phyloP scores from a whole-genome alignment of 2,113 vertebrate genomes.

The Periophthalmus modestus region DNA sequence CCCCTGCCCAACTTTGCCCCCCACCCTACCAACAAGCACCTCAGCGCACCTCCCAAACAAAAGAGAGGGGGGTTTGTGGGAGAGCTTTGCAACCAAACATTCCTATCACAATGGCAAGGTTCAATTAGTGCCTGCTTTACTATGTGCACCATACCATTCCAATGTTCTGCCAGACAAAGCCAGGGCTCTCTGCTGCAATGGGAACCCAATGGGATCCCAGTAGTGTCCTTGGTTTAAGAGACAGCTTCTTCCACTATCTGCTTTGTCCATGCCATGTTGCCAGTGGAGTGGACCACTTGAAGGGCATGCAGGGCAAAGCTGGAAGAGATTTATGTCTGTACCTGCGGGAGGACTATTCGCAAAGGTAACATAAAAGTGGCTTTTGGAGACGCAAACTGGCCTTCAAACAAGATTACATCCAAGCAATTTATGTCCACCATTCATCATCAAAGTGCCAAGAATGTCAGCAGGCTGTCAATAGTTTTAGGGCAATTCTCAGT shows the following conservation, averaged over 20 bases:
- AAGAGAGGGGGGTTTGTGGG: conserved; percentile 56
- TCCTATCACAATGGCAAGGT: conserved; percentile 72
- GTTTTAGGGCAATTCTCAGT: conserved; percentile 1
- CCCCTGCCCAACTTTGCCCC: conserved; percentile 20
- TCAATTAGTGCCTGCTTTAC: conserved; percentile 67
- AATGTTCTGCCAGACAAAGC: conserved; percentile 49
- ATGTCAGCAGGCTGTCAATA: conserved; percentile 7
- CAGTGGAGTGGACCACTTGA: conserved; percentile 38
- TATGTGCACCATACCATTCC: conserved; percentile 35
- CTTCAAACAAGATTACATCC: conserved; percentile 7
- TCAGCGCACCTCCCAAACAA: conserved; percentile 70
- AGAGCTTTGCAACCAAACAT: conserved; percentile 69
- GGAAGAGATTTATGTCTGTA: conserved; percentile 21
- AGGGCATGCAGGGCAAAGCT: conserved; percentile 16
- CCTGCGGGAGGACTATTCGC: background rate
- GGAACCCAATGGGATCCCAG: background rate
- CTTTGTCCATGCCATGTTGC: conserved; percentile 49
- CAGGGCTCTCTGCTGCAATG: conserved; percentile 21
- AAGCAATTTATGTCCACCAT: conserved; percentile 13
- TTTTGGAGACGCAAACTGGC: conserved; percentile 15
- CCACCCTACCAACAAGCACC: conserved; percentile 23
- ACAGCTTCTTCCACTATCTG: conserved; percentile 54
- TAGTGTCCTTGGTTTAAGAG: conserved; percentile 45
- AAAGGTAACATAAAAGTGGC: conserved; percentile 5
- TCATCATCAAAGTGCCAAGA: conserved; percentile 14